phyloP scores from a whole-genome alignment of 2,797 vertebrate species.

The Chaunax sp. region DNA sequence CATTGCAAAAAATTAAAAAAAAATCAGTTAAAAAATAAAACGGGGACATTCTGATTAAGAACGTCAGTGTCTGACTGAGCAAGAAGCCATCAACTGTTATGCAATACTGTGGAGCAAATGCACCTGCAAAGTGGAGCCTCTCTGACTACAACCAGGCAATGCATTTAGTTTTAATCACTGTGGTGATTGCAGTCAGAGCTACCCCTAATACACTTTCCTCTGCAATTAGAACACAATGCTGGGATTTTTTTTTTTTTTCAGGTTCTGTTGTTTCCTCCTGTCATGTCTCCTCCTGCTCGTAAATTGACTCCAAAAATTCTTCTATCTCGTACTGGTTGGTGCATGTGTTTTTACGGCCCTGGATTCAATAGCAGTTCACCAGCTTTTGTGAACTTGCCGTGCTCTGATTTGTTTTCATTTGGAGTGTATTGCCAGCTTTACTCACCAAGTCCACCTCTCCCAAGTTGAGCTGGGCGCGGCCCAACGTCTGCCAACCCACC shows the following conservation, averaged over 20 bases:
- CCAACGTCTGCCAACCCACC: slow-evolving; percentile 96
- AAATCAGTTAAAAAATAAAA: background rate
- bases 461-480: slow-evolving; percentile 93
- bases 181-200: background rate
- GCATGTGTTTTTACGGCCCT: background rate
- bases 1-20: too few relatives aligned
- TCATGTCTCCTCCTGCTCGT: background rate
- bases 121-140: background rate
- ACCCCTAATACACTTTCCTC: background rate
- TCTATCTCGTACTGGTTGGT: background rate
- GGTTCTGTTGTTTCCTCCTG: background rate
- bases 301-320: background rate
- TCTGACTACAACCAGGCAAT: background rate
- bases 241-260: background rate
- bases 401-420: background rate
- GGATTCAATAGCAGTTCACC: background rate
- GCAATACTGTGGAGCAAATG: background rate
- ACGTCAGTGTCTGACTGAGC: background rate
- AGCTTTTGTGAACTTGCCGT: background rate
- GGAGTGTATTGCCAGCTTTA: background rate
- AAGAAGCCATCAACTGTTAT: background rate
- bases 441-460: slow-evolving; percentile 95
- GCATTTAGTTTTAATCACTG: background rate
- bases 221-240: background rate
- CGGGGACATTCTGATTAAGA: background rate